phyloP scores from a whole-genome alignment of 2,797 vertebrate species.

The Podargus strigoides region DNA sequence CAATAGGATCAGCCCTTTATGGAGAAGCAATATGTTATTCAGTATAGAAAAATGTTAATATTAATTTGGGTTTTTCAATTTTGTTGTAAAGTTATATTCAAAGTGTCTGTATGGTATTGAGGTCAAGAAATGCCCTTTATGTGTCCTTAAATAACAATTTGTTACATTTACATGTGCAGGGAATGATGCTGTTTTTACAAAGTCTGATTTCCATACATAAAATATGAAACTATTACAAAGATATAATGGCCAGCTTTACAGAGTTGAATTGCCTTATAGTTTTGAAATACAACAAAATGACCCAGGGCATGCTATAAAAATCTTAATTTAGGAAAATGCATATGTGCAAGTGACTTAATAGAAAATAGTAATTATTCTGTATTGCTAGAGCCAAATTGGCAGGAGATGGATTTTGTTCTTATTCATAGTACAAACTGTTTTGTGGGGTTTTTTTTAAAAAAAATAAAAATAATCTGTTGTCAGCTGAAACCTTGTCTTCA shows the following conservation, averaged over 20 bases:
- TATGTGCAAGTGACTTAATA: constrained; percentile 2
- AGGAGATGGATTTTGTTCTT: constrained; percentile 27
- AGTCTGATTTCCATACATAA: constrained; percentile 24
- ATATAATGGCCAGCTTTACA: background rate
- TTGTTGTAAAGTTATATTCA: background rate
- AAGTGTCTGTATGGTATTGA: background rate
- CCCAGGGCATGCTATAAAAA: constrained; percentile 27
- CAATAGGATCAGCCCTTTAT: background rate
- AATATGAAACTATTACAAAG: constrained; percentile 6
- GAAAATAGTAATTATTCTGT: background rate
- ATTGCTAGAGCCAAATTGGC: background rate
- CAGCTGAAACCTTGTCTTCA: constrained; percentile 19
- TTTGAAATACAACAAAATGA: constrained; percentile 45
- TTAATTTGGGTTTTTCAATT: constrained; percentile 3
- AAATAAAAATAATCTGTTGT: background rate
- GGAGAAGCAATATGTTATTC: background rate
- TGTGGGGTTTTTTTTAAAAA: background rate
- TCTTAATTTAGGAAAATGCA: constrained; percentile 28
- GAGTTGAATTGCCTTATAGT: constrained; percentile 31
- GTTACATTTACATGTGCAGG: background rate
- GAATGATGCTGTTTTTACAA: background rate
- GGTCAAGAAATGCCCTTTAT: background rate
- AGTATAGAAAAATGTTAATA: background rate
- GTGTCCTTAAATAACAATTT: constrained; percentile 12
- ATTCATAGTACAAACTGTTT: background rate